phyloP scores from a whole-genome alignment of 2,888 invertebrate species.

The Sarcophaga subvicina region DNA sequence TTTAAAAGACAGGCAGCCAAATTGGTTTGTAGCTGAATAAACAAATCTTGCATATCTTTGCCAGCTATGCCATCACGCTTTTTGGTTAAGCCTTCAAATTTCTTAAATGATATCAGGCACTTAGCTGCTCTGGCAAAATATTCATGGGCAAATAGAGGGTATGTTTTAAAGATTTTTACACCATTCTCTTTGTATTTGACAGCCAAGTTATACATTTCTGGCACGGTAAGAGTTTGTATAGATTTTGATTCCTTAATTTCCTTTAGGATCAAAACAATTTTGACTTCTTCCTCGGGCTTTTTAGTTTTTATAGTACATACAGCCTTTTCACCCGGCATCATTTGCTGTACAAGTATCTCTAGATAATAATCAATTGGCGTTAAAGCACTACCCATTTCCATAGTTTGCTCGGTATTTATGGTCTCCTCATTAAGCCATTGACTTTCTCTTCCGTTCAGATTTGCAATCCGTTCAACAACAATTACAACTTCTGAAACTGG shows the following conservation, averaged over 20 bases:
- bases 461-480: conserved; percentile 73
- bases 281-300: conserved; percentile 69
- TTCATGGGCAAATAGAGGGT: conserved; percentile 87
- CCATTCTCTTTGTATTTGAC: conserved; percentile 82
- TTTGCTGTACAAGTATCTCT: conserved; percentile 82
- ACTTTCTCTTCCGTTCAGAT: conserved; percentile 74
- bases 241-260: conserved; percentile 80
- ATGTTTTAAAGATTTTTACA: conserved; percentile 85
- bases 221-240: conserved; percentile 81
- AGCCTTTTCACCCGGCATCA: conserved; percentile 82
- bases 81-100: conserved; percentile 83
- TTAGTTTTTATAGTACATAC: conserved; percentile 80
- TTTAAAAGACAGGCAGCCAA: conserved; percentile 91
- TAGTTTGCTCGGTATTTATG: conserved; percentile 33
- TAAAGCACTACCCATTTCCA: conserved; percentile 81
- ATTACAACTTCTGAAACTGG: conserved; percentile 76
- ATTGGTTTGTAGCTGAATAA: conserved; percentile 89
- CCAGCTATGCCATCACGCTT: conserved; percentile 75
- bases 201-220: conserved; percentile 81
- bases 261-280: conserved; percentile 80
- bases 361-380: conserved; percentile 82
- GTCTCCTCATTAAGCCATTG: conserved; percentile 70
- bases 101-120: conserved; percentile 85
- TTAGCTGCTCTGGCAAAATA: conserved; percentile 89
- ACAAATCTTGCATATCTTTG: conserved; percentile 84